These are phyloP conservation scores for Pollenia amentaria DNA, from an alignment of 2,888 invertebrate species.

Conservation along the genomic window DNA sequence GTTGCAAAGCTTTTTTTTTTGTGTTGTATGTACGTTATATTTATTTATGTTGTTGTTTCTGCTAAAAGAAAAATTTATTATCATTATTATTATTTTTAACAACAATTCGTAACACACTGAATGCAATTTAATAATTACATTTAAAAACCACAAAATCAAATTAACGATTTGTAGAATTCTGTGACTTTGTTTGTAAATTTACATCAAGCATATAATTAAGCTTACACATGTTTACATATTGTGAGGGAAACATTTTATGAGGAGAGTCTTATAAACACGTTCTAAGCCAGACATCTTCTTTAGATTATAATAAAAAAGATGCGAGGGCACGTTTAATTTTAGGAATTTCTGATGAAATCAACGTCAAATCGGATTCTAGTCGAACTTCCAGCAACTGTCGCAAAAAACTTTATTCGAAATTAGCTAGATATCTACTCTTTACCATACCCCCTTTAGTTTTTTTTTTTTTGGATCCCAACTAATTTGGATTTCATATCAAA, in stretches of 20 bases:
- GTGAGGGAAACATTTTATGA: conserved; percentile 28
- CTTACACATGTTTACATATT: conserved; percentile 64
- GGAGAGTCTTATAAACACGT: conserved; percentile 45
- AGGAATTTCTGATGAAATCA: too few relatives aligned
- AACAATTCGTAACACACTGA: conserved; percentile 61
- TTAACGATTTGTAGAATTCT: conserved; percentile 61
- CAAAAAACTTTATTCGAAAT: too few relatives aligned
- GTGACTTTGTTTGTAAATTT: conserved; percentile 52
- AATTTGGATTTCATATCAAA: too few relatives aligned
- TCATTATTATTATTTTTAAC: conserved; percentile 65
- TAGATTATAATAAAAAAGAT: not conserved
- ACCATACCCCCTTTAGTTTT: too few relatives aligned
- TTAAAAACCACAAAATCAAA: conserved; percentile 69
- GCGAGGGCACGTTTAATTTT: not conserved
- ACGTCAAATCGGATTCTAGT: too few relatives aligned
- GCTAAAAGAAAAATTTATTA: conserved; percentile 62
- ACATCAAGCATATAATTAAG: conserved; percentile 71
- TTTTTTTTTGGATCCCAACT: too few relatives aligned
- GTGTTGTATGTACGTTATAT: not conserved
- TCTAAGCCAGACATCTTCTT: conserved; percentile 59
- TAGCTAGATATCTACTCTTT: too few relatives aligned
- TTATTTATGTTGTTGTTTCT: conserved; percentile 14
- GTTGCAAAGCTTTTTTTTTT: conserved; percentile 9
- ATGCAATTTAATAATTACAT: conserved; percentile 49
- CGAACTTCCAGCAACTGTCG: too few relatives aligned